Conservation (phyloP, 2,113 vertebrate genomes). For the Smithornis capensis region DNA sequence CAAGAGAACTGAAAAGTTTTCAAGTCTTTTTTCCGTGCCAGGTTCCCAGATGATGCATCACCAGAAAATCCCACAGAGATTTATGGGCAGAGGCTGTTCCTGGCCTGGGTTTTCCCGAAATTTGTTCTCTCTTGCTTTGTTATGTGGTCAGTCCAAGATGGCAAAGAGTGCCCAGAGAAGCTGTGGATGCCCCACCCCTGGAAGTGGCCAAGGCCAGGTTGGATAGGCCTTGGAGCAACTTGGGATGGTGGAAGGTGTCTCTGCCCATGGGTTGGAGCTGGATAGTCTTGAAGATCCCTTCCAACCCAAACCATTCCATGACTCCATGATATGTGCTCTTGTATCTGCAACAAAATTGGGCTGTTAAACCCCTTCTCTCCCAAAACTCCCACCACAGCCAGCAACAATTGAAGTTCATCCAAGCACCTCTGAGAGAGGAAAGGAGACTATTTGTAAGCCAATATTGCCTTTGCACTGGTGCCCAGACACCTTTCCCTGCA, state of each 20-base stretch:
- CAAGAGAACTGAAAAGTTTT: not conserved
- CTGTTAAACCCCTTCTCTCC: not conserved
- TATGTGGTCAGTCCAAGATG: not conserved
- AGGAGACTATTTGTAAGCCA: too few species aligned
- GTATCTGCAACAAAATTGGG: not conserved
- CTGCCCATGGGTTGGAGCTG: not conserved
- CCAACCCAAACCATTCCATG: not conserved
- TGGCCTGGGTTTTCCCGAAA: not conserved
- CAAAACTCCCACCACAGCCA: not conserved
- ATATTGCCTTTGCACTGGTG: too few species aligned
- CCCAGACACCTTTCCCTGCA: too few species aligned
- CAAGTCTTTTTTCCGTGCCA: not conserved
- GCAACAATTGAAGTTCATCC: too few species aligned
- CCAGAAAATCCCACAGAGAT: accelerated
- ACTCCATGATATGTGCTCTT: not conserved
- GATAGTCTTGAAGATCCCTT: not conserved
- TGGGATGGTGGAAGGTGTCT: not conserved
- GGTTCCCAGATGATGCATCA: not conserved
- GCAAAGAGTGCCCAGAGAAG: not conserved
- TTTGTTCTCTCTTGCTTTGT: not conserved
- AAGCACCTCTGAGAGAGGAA: too few species aligned
- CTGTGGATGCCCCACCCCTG: not conserved
- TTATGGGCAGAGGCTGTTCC: not conserved
- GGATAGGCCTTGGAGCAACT: not conserved
- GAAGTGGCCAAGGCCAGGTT: not conserved